Conservation (phyloP, 2,113 vertebrate species). For the Nothobranchius furzeri region DNA sequence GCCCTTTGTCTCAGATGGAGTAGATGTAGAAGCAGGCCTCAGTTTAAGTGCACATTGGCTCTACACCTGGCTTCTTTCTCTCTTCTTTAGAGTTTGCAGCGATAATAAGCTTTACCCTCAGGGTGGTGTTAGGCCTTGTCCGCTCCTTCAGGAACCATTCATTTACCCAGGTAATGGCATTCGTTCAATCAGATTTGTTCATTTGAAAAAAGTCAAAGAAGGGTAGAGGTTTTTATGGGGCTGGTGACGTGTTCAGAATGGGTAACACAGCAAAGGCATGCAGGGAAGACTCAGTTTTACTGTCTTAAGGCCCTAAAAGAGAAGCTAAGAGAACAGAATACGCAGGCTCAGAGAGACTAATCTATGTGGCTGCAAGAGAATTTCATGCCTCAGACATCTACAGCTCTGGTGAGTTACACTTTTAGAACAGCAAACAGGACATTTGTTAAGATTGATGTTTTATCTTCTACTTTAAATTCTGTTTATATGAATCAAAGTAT, state of each 20-base stretch:
- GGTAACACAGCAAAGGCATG: constrained; percentile 46
- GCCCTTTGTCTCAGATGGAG: constrained; percentile 66
- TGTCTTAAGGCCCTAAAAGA: constrained; percentile 17
- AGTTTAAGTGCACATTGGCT: constrained; percentile 62
- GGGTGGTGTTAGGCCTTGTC: constrained; percentile 68
- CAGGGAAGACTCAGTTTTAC: constrained; percentile 25
- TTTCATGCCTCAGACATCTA: constrained; percentile 22
- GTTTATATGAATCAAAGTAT: too few species aligned
- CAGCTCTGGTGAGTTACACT: constrained; percentile 31
- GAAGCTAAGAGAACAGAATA: constrained; percentile 3
- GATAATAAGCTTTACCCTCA: constrained; percentile 78
- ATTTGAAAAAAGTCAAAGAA: constrained; percentile 67
- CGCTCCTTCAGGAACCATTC: constrained; percentile 76
- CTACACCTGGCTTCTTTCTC: constrained; percentile 42
- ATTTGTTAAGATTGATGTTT: too few species aligned
- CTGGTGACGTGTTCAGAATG: constrained; percentile 61
- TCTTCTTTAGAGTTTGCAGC: constrained; percentile 61
- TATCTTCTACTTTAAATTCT: too few species aligned
- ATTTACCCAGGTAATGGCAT: constrained; percentile 80
- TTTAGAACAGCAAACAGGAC: too few species aligned
- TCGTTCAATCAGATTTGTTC: constrained; percentile 76
- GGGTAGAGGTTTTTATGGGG: constrained; percentile 54
- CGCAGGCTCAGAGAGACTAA: constrained; percentile 23
- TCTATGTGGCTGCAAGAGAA: constrained; percentile 30
- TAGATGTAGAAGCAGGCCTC: constrained; percentile 74